Evolutionary conservation across 2,113 vertebrate genomes (phyloP).

Genomic region (Tyrannus savana): DNA sequence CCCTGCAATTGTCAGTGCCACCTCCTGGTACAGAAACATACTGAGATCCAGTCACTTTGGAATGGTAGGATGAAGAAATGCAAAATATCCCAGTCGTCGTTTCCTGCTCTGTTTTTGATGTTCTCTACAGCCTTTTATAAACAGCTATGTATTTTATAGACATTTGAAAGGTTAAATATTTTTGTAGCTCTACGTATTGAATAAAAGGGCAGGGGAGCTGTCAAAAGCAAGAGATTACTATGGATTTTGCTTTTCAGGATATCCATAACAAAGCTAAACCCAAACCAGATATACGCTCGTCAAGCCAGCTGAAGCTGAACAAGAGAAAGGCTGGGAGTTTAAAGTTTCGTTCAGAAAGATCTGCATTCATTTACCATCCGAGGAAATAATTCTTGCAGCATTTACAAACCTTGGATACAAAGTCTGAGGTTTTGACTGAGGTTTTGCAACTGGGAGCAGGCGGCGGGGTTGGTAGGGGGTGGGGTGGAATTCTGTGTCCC

Average conservation of each 20-base stretch:
- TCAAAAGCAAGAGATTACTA: neutral
- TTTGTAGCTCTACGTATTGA: neutral
- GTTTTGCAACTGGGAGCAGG: neutral
- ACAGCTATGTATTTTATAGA: neutral
- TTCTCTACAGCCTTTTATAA: neutral
- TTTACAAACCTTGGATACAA: neutral
- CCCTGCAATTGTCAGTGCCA: neutral
- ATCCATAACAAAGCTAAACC: neutral
- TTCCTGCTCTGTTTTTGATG: neutral
- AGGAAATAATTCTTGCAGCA: neutral
- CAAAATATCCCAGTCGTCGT: neutral
- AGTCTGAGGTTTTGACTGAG: neutral
- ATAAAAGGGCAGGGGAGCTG: neutral
- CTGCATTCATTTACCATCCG: neutral
- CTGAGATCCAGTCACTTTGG: neutral
- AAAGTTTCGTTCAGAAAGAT: neutral
- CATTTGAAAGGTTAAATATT: neutral
- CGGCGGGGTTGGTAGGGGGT: no score
- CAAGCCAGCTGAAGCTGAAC: neutral
- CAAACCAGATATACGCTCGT: neutral
- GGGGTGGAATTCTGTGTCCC: neutral
- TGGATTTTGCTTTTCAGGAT: neutral
- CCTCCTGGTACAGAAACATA: conserved; percentile 1
- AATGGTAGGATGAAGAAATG: neutral
- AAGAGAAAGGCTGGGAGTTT: neutral